Evolutionary conservation across 2,113 vertebrate genomes (phyloP).

Genomic region (Cnemophilus loriae): DNA sequence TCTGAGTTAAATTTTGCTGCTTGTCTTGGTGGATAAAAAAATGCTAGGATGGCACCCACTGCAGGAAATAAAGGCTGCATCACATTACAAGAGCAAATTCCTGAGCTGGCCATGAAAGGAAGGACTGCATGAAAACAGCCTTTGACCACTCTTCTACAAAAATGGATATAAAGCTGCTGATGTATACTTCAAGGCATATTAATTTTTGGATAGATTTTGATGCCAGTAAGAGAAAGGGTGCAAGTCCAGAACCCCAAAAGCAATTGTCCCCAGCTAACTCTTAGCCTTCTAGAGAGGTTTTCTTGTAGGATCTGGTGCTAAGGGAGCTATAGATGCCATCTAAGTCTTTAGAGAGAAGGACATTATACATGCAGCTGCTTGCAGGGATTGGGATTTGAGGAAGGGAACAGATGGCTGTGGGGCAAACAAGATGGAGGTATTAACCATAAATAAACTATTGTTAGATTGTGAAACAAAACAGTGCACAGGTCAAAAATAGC

Average conservation of each 20-base stretch:
- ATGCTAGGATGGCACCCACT: background rate
- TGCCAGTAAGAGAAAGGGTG: background rate
- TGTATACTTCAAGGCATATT: no score
- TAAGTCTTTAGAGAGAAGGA: background rate
- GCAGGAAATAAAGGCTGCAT: background rate
- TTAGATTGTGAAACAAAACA: background rate
- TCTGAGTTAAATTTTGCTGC: background rate
- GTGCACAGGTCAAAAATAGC: background rate
- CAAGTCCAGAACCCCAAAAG: background rate
- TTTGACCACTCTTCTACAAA: background rate
- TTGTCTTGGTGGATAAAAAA: background rate
- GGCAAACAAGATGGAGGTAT: background rate
- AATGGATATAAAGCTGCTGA: background rate
- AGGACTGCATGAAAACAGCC: background rate
- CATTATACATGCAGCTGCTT: background rate
- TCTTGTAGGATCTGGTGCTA: background rate
- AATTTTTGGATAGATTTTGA: background rate
- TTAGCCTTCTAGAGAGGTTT: background rate
- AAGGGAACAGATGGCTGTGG: background rate
- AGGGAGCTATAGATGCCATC: background rate
- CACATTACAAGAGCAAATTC: background rate
- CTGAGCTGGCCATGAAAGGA: background rate
- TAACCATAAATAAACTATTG: background rate
- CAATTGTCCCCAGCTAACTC: accelerated
- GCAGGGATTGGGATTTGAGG: background rate